Evolutionary conservation across 2,797 vertebrate genomes (phyloP), one percentile per base, ranked within the genome.

Genomic region (Ceryle rudis): DNA sequence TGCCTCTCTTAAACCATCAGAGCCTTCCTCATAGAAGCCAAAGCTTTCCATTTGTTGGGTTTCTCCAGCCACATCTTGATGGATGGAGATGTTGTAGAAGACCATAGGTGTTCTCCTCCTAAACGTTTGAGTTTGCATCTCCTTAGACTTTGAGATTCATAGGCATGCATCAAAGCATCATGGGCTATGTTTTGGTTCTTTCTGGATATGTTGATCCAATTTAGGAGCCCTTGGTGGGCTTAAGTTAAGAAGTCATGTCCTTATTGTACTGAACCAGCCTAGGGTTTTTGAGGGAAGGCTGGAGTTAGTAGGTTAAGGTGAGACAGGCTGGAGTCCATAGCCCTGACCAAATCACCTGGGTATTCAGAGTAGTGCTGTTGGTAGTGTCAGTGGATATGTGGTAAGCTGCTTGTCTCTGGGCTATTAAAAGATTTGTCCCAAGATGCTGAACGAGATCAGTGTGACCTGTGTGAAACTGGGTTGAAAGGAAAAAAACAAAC

Each of bases 321-420:
- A 55, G 62, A 22, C 41, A 78, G 46, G 25, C 13, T 64, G 51
- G 44, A 86, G 14, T 19, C 14, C 12, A 2, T 17, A n/a, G 33
- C 42, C 11, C n/a, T 55, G 51, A 31, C 49, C 31, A 66, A 66
- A 25, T 47, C 1, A 0, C 0, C 1, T 0, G 1, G 19, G 4
- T 39, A 6, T 28, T 62, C 7, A 10, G 47, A 7, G 28, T 2
- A 29, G 28, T 10, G 41, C 52, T 44, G 22, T 57, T 2, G 0
- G 0, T 14, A 4, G 8, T 8, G 23, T 41, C 3, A 8, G 57
- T 86, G 64, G 29, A 6, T 46, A 44, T 13, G 58, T 14, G 2
- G 12, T 14, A 33, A 49, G 67, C 74, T 75, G 37, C 74, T 89
- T 57, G 11, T 67, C 29, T 74, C 14, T 22, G 42, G n/a, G 31